Percentiles rank a stretch among this genome's conserved stretches.
Conservation (phyloP, 92 coral and sea anemone species). For the Epizoanthus scotinus region DNA sequence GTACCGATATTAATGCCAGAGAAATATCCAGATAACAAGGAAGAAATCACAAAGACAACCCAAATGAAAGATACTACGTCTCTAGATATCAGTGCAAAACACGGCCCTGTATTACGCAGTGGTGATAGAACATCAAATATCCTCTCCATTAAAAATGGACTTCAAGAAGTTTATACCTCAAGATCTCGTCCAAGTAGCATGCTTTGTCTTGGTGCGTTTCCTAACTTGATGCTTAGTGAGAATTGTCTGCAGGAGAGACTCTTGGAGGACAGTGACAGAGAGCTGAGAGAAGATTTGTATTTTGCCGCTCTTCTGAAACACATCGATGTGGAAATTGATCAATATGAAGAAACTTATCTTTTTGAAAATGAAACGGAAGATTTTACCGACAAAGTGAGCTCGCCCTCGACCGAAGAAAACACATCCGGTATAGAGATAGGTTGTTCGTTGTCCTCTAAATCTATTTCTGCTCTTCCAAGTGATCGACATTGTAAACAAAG, state of each 20-base stretch:
- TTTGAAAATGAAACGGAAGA: conserved; percentile 11
- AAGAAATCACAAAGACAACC: neutral
- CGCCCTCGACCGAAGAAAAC: conserved; percentile 14
- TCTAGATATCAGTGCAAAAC: neutral
- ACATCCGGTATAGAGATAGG: conserved; percentile 4
- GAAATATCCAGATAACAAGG: neutral
- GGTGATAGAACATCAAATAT: neutral
- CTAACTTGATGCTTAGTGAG: conserved; percentile 8
- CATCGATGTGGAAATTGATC: conserved; percentile 17
- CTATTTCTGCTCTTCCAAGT: neutral
- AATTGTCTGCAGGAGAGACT: conserved; percentile 6
- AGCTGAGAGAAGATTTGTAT: conserved; percentile 25
- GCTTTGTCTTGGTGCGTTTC: conserved; percentile 16
- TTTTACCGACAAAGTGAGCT: neutral
- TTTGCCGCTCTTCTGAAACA: conserved; percentile 18
- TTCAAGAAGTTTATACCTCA: neutral
- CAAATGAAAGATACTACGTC: neutral
- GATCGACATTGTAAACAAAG: neutral
- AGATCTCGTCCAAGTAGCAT: conserved; percentile 26
- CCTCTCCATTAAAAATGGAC: neutral
- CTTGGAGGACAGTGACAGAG: conserved; percentile 3
- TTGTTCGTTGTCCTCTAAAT: neutral
- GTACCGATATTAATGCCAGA: conserved; percentile 21
- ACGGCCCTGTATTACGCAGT: neutral
- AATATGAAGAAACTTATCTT: conserved; percentile 1